Percentiles rank a stretch among this genome's conserved stretches.
Conservation (phyloP, 1,140 invertebrate species). For the Ectropis grisescens region DNA sequence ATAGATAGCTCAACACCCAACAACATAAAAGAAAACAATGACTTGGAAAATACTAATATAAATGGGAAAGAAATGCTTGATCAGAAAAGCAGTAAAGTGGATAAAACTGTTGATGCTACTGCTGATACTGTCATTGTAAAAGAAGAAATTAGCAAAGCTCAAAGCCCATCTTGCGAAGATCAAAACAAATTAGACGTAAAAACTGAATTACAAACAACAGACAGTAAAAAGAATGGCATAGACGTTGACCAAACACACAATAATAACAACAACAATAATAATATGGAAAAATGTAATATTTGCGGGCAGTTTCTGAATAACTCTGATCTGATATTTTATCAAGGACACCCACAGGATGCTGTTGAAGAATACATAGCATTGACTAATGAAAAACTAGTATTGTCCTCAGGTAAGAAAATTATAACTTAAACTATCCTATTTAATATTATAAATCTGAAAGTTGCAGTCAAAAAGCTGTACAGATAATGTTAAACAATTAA, state of each 20-base stretch:
- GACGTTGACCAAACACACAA: constrained; percentile 6
- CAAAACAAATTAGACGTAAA: not conserved
- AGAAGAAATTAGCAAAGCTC: too few relatives aligned
- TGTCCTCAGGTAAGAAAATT: constrained; percentile 73
- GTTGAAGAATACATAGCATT: constrained; percentile 83
- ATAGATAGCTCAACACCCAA: not conserved
- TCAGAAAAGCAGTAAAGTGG: too few relatives aligned
- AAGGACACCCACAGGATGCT: constrained; percentile 81
- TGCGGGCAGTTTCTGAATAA: constrained; percentile 74
- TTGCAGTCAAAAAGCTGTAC: not conserved
- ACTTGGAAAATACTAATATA: too few relatives aligned
- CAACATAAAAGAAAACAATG: too few relatives aligned
- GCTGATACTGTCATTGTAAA: too few relatives aligned
- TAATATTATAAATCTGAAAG: not conserved
- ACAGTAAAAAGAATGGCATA: constrained; percentile 10
- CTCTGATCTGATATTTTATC: constrained; percentile 76
- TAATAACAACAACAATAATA: constrained; percentile 5
- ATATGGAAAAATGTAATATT: constrained; percentile 44
- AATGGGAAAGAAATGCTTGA: too few relatives aligned
- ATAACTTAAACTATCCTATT: too few relatives aligned
- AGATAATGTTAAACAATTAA: not conserved
- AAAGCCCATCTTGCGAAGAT: too few relatives aligned
- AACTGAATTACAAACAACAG: constrained; percentile 1
- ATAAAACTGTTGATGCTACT: too few relatives aligned
- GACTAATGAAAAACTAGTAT: constrained; percentile 80